These are phyloP conservation scores for Columba guinea DNA, from an alignment of 2,797 vertebrate genomes.

Conservation along the genomic window DNA sequence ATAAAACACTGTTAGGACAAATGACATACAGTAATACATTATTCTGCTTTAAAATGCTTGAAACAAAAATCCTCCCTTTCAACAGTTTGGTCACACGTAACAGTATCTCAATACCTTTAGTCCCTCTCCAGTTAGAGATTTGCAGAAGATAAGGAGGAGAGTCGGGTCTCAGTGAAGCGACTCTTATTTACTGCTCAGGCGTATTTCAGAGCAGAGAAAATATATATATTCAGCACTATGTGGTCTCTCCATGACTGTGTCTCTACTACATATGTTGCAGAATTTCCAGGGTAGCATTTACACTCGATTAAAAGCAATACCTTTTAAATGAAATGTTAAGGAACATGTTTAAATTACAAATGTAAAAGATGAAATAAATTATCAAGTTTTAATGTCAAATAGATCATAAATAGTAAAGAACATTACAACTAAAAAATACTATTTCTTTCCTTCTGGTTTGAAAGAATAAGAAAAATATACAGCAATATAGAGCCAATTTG, in stretches of 20 bases:
- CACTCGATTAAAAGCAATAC: background rate
- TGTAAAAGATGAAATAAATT: background rate
- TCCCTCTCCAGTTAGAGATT: background rate
- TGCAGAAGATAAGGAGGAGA: background rate
- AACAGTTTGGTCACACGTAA: background rate
- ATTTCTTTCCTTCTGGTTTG: background rate
- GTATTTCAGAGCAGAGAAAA: background rate
- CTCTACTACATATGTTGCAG: background rate
- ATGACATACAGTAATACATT: background rate
- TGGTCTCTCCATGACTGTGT: background rate
- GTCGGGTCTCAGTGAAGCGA: background rate
- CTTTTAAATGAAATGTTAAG: background rate
- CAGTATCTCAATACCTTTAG: background rate
- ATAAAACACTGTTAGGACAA: background rate
- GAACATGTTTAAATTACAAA: background rate
- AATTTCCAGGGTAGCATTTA: background rate
- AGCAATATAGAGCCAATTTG: background rate
- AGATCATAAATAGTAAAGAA: background rate
- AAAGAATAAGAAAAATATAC: background rate
- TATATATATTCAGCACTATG: background rate
- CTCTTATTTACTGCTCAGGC: background rate
- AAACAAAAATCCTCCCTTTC: background rate
- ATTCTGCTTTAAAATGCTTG: background rate
- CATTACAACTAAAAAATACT: background rate
- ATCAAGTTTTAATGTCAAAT: background rate